A percentile compares a stretch with the other conserved stretches of the same genome.
Evolutionary conservation across 2,888 invertebrate genomes (phyloP).

Genomic region (Macrosiphum euphorbiae): DNA sequence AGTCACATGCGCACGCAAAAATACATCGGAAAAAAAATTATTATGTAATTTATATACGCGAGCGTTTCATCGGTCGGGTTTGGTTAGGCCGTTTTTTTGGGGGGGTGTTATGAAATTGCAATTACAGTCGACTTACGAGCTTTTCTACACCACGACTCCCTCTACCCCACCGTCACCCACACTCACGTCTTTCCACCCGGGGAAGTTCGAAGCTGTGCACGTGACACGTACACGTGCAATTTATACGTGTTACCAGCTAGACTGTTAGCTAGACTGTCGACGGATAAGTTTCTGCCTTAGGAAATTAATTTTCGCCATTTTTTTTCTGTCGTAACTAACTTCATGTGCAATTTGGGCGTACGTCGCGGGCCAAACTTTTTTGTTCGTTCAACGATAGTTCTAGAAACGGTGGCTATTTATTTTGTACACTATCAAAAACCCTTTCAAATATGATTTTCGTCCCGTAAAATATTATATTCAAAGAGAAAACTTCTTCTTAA

Average conservation of each 20-base stretch:
- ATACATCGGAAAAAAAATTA: background rate
- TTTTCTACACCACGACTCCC: background rate
- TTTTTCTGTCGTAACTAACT: constrained; percentile 49
- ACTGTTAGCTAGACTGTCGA: constrained; percentile 63
- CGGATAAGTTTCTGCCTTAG: constrained; percentile 56
- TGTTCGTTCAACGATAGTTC: constrained; percentile 51
- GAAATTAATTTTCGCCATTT: constrained; percentile 62
- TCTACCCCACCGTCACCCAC: background rate
- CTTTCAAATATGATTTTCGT: constrained; percentile 11
- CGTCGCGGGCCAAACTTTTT: constrained; percentile 37
- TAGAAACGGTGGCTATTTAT: constrained; percentile 33
- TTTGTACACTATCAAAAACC: constrained; percentile 37
- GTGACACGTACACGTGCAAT: constrained; percentile 64
- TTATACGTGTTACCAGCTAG: constrained; percentile 56
- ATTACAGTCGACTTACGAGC: constrained; percentile 53
- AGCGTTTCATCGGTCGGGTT: background rate
- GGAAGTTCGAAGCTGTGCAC: constrained; percentile 58
- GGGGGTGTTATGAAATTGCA: constrained; percentile 40
- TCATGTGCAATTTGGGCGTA: constrained; percentile 35
- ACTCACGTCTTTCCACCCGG: background rate
- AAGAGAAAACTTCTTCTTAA: constrained; percentile 12
- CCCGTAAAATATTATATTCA: background rate
- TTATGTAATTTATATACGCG: constrained; percentile 7
- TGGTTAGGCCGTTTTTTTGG: background rate
- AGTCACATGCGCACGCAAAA: background rate